Base-by-base conservation (phyloP, 2,797 vertebrate genomes). In the Leptodactylus fallax region DNA sequence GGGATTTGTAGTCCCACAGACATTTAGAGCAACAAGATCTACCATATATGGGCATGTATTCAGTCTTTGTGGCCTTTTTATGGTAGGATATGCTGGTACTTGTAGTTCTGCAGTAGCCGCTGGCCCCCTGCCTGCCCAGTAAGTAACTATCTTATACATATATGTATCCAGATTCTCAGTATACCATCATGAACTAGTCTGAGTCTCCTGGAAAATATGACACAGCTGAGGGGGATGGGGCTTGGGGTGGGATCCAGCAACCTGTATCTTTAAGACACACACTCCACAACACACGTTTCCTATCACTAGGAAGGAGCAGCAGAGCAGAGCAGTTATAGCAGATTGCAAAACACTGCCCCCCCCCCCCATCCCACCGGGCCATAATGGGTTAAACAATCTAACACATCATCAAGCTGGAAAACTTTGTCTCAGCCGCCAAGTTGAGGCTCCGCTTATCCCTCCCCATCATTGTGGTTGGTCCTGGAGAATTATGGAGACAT, bases 381-480 rank as follows among this genome's bases (percentile, higher is more conserved):
- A 77, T 17, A 27, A 60, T 16, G 1, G 56, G 83, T 85, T 85
- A 85, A 85, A 76, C 83, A 61, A 76, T 76, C 36, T 85, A 49
- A 85, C 83, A 85, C 83, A 85, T 85, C 83, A 85, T 79, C 74
- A 86, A 67, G 7, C 7, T 86, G 76, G 63, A 79, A 87, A 80
- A 90, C 80, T 90, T 90, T 81, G 85, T 55, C 89, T 93, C 95
- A 94, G 94, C 94, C 8, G 82, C 82, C 82, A 84, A 84, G 58
- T 13, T n/a, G 5, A 19, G 27, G 27, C 82, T 61, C 36, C 6
- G 7, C 36, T 23, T 21, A 7, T 49, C 83, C 83, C 56, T n/a
- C 71, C 45, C 83, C 83, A 63, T 17, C 55, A 51, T 85, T 76
- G 83, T 61, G 83, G 83, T 47, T 77, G 67, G 65, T 71, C n/a